Base-by-base conservation (phyloP, 1,140 invertebrate species). In the Maniola jurtina region DNA sequence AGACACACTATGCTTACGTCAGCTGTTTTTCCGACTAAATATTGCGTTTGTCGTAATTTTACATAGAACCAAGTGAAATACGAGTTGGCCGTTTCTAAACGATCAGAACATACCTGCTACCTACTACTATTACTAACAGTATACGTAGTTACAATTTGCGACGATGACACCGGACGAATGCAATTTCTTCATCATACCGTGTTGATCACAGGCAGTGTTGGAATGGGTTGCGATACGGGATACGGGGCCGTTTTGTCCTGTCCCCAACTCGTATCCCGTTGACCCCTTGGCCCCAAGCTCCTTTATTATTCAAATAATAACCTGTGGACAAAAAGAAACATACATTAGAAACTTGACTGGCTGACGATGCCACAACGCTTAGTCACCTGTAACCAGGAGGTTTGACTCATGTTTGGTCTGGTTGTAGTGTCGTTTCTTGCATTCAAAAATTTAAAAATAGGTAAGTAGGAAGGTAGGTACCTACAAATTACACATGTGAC, bases 131-230 rank as follows among this genome's bases (percentile, higher is more conserved):
- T 55, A 64, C 61, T 68, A 68, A 71, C 70, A 71, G 66, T 69
- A 65, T 72, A 75, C 75, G 71, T 73, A 72, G 69, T 71, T 73
- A 80, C 73, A 78, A 68, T 77, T 81, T 84, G 80, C 79, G 83
- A 81, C 77, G 72, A 73, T 68, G 75, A 78, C 79, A 84, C 85
- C 85, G 85, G 84, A 88, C 76, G 80, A 81, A 68, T 74, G 77
- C 74, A 84, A 86, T 89, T 86, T 84, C 77, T 84, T 78, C 78
- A 86, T 87, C 77, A 77, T 66, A 66, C 69, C 67, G 81, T 73
- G 83, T 79, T 76, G 76, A 84, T 86, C 84, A 87, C 83, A 86
- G 83, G 84, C 84, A 83, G 83, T 81, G 78, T 70, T 80, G 83
- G 80, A 83, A 84, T 84, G 80, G 79, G 75, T 66, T 68, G 70